A percentile compares a stretch with the other conserved stretches of the same genome.
Evolutionary conservation across 2,113 vertebrate genomes (phyloP).

Genomic region (Hystrix brachyura): DNA sequence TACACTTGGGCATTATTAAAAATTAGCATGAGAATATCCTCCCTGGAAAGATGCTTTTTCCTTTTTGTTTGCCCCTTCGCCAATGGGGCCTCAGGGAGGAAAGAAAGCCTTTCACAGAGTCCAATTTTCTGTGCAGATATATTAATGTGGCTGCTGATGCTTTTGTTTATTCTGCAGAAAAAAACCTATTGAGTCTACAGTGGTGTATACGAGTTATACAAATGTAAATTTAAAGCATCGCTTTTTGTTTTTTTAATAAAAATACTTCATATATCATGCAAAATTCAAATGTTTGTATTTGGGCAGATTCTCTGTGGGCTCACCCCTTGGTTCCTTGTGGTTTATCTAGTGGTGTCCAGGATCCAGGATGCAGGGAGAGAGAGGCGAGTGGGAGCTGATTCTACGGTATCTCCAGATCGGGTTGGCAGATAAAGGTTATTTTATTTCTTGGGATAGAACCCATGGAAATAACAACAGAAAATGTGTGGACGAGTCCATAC

Average conservation of each 20-base stretch:
- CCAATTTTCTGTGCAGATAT: not conserved
- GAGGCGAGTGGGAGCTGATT: not conserved
- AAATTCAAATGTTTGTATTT: not conserved
- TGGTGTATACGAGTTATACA: not conserved
- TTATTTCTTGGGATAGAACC: not conserved
- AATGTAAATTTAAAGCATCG: not conserved
- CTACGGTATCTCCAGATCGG: no score
- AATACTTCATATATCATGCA: not conserved
- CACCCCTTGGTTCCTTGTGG: no score
- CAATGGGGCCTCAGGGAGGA: not conserved
- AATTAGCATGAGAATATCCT: not conserved
- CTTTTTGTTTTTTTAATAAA: not conserved
- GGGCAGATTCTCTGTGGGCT: not conserved
- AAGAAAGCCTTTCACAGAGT: not conserved
- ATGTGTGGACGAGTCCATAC: not conserved
- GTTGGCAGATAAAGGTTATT: not conserved
- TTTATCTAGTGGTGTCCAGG: not conserved
- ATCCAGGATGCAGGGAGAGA: not conserved
- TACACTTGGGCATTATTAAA: not conserved
- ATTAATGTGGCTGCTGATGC: not conserved
- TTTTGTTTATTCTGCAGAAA: constrained; percentile 28
- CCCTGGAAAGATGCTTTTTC: no score
- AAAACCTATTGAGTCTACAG: not conserved
- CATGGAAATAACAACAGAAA: not conserved
- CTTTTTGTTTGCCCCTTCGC: not conserved